Conservation (phyloP, 2,888 invertebrate genomes). For the Lathronympha strigana region DNA sequence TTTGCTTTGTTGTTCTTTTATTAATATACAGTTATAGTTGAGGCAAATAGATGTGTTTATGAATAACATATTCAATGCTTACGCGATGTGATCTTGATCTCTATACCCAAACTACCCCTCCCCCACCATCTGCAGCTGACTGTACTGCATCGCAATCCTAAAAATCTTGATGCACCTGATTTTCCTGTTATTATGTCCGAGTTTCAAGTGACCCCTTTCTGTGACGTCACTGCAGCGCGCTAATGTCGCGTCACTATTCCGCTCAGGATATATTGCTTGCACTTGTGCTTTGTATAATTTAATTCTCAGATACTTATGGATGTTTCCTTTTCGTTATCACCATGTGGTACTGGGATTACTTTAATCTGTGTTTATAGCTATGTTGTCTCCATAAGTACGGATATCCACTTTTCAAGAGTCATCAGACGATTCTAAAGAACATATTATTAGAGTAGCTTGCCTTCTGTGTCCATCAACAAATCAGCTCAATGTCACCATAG, state of each 20-base stretch:
- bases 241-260: slow-evolving; percentile 30
- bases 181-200: slow-evolving; percentile 38
- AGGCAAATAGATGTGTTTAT: background rate
- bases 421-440: no score
- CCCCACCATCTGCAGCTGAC: background rate
- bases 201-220: slow-evolving; percentile 39
- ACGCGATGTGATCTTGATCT: background rate
- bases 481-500: no score
- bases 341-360: no score
- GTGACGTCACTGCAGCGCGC: slow-evolving; percentile 40
- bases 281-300: background rate
- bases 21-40: no score
- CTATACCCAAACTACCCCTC: background rate
- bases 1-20: background rate
- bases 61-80: background rate
- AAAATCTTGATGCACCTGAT: slow-evolving; percentile 22
- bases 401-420: no score
- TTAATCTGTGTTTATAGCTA: no score
- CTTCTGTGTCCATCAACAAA: no score
- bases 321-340: no score
- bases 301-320: no score
- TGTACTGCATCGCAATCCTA: slow-evolving; percentile 1
- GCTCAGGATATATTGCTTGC: background rate
- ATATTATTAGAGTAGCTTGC: no score
- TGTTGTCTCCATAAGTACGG: no score